Evolutionary conservation across 2,888 invertebrate genomes (phyloP).

Genomic region (Mythimna impura): DNA sequence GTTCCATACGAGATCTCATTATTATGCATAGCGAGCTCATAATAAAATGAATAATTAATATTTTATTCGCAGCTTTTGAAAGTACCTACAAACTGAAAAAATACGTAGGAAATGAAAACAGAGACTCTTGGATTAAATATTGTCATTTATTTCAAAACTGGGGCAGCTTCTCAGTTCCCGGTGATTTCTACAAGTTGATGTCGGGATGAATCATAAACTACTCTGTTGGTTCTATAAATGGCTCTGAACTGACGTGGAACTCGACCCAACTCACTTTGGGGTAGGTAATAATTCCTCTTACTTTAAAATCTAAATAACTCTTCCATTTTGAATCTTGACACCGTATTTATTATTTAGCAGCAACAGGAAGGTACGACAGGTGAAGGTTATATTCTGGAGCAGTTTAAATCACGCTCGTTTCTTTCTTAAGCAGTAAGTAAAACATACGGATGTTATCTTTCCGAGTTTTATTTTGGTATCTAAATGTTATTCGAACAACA

Average conservation of each 20-base stretch:
- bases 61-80: neutral
- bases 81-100: slow-evolving; percentile 3
- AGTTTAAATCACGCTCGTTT: neutral
- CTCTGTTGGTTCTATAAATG: slow-evolving; percentile 38
- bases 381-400: neutral
- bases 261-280: neutral
- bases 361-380: neutral
- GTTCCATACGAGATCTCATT: neutral
- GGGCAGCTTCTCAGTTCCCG: neutral
- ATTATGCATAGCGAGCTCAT: neutral
- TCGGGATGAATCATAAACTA: slow-evolving; percentile 18
- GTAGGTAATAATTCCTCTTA: slow-evolving; percentile 1
- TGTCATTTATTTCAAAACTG: neutral
- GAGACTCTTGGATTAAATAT: neutral
- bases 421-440: neutral
- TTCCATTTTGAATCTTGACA: neutral
- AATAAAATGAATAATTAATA: neutral
- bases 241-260: neutral
- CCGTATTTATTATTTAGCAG: slow-evolving; percentile 13
- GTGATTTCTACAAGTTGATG: slow-evolving; percentile 1
- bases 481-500: neutral
- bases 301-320: slow-evolving; percentile 19
- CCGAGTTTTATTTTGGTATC: neutral
- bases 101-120: neutral
- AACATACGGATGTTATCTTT: neutral